phyloP scores from a whole-genome alignment of 2,888 invertebrate species.

The Eumerus sabulonum region DNA sequence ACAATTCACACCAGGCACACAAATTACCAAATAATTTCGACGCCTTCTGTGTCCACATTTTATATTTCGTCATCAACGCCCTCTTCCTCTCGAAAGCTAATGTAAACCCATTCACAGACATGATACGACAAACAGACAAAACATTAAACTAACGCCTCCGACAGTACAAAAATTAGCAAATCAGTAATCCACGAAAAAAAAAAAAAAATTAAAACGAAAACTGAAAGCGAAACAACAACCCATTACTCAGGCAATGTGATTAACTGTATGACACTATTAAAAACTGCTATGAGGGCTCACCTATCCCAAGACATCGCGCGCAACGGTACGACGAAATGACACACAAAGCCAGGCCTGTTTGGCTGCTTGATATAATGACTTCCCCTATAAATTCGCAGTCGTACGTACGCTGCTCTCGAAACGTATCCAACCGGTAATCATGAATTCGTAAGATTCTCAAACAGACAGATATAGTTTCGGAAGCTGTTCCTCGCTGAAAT shows the following conservation, averaged over 20 bases:
- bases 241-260: slow-evolving; percentile 39
- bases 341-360: slow-evolving; percentile 10
- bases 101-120: slow-evolving; percentile 39
- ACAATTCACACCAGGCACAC: too few relatives aligned
- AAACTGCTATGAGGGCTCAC: slow-evolving; percentile 26
- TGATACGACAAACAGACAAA: slow-evolving; percentile 31
- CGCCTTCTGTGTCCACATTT: slow-evolving; percentile 2
- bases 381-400: slow-evolving; percentile 19
- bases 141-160: slow-evolving; percentile 39
- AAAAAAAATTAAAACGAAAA: slow-evolving; percentile 4
- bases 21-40: too few relatives aligned
- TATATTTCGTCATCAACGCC: slow-evolving; percentile 22
- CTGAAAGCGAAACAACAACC: slow-evolving; percentile 10
- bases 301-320: background rate
- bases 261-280: slow-evolving; percentile 56
- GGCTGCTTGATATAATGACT: slow-evolving; percentile 19
- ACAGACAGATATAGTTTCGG: too few relatives aligned
- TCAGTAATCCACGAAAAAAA: slow-evolving; percentile 6
- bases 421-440: slow-evolving; percentile 16
- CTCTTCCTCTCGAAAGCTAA: slow-evolving; percentile 6
- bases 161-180: slow-evolving; percentile 34
- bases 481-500: background rate
- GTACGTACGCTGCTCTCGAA: slow-evolving; percentile 17
- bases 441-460: too few relatives aligned
- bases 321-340: slow-evolving; percentile 26